Percentiles rank a stretch among this genome's conserved stretches.
These are phyloP conservation scores for Eugnorisma glareosa DNA, from an alignment of 2,888 invertebrate genomes.

Conservation along the genomic window DNA sequence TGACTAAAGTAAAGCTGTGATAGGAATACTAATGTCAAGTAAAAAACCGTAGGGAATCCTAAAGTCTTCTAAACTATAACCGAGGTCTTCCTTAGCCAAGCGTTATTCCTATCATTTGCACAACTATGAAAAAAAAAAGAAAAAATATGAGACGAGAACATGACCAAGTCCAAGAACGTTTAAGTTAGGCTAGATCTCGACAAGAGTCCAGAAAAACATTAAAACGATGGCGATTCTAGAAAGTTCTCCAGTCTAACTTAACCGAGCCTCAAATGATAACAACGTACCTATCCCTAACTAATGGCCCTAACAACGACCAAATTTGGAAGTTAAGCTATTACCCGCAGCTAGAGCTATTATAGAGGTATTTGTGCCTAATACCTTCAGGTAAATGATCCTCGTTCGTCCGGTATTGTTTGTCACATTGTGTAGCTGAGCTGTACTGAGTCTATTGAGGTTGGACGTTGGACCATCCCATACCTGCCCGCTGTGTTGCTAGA, in stretches of 20 bases:
- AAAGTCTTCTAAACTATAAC: background rate
- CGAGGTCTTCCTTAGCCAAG: background rate
- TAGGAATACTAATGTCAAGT: constrained; percentile 11
- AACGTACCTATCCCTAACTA: background rate
- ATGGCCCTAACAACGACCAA: background rate
- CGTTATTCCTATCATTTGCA: background rate
- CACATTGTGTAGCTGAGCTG: background rate
- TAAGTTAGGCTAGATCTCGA: background rate
- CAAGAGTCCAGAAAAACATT: constrained; percentile 1
- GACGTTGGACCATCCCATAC: constrained; percentile 33
- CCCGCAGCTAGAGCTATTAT: background rate
- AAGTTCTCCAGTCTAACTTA: background rate
- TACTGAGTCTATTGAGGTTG: constrained; percentile 31
- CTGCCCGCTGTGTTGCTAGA: constrained; percentile 23
- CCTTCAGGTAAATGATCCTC: constrained; percentile 19
- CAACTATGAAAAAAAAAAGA: background rate
- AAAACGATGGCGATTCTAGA: background rate
- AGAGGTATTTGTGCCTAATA: constrained; percentile 26
- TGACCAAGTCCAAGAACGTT: background rate
- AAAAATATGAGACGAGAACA: background rate
- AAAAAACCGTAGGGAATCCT: background rate
- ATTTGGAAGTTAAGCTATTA: constrained; percentile 13
- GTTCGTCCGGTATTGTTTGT: constrained; percentile 25
- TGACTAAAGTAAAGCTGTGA: background rate
- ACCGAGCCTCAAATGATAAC: background rate